A percentile compares a stretch with the other conserved stretches of the same genome.
Conservation (phyloP, 2,888 invertebrate species). For the Dicyrtomina minuta region DNA sequence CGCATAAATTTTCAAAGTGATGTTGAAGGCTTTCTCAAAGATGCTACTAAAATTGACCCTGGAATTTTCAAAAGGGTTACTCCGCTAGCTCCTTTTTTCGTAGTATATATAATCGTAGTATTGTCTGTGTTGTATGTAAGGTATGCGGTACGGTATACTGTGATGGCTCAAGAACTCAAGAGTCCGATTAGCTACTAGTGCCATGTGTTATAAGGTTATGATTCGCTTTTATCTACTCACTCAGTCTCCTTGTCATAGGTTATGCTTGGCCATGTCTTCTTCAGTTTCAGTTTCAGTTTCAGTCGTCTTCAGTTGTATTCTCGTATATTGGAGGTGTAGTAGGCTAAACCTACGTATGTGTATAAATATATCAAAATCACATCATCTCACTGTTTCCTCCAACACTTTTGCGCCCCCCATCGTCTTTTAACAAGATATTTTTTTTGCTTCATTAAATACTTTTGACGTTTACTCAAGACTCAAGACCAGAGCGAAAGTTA, state of each 20-base stretch:
- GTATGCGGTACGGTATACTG: neutral
- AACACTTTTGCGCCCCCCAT: constrained; percentile 31
- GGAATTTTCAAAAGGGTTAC: constrained; percentile 34
- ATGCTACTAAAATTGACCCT: constrained; percentile 34
- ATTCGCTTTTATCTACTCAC: neutral
- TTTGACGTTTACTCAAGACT: neutral
- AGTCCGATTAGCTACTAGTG: neutral
- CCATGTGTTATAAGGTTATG: neutral
- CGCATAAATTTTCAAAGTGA: constrained; percentile 15
- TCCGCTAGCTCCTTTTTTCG: neutral
- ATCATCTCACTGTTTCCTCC: constrained; percentile 14
- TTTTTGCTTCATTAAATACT: constrained; percentile 40
- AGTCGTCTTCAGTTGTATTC: constrained; percentile 5
- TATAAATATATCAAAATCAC: neutral
- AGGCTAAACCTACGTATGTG: too few relatives aligned
- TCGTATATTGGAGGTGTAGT: too few relatives aligned
- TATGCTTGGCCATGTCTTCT: constrained; percentile 12
- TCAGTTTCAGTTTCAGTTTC: too few relatives aligned
- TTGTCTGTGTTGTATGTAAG: neutral
- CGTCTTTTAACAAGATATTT: constrained; percentile 41
- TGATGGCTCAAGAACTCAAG: neutral
- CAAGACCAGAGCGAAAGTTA: too few relatives aligned
- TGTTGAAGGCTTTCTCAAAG: constrained; percentile 14
- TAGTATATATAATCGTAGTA: neutral
- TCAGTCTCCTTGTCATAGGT: constrained; percentile 32